phyloP scores from a whole-genome alignment of 2,113 vertebrate genomes.

The Anser cygnoides region DNA sequence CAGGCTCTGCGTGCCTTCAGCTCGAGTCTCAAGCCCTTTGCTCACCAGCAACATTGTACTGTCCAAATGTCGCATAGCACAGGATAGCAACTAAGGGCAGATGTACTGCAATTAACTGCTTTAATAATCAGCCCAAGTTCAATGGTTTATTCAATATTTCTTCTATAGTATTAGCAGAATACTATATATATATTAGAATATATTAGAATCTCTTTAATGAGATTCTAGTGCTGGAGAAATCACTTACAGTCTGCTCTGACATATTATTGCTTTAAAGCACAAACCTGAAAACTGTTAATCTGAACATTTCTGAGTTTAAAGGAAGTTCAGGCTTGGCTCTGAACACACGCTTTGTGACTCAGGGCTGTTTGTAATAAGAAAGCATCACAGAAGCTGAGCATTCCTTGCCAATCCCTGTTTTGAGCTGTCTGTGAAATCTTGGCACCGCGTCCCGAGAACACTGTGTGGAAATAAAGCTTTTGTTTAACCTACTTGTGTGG shows the following conservation, averaged over 20 bases:
- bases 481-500: conserved; percentile 69
- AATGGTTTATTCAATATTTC: not conserved
- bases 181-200: too few species aligned
- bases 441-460: not conserved
- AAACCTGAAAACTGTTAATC: not conserved
- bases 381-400: not conserved
- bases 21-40: not conserved
- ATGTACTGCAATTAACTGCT: not conserved
- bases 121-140: not conserved
- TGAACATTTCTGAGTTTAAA: not conserved
- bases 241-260: not conserved
- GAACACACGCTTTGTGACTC: not conserved
- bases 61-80: rapidly evolving
- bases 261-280: not conserved
- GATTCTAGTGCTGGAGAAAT: not conserved
- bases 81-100: not conserved
- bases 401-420: conserved; percentile 35
- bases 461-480: conserved; percentile 41
- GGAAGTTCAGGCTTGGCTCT: not conserved
- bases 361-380: conserved; percentile 17
- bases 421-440: conserved; percentile 10
- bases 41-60: not conserved
- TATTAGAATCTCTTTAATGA: too few species aligned
- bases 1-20: not conserved
- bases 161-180: not conserved